Percentiles rank a stretch among this genome's conserved stretches.
These are phyloP conservation scores for Mus caroli DNA, from an alignment of 2,797 vertebrate species.

Conservation along the genomic window DNA sequence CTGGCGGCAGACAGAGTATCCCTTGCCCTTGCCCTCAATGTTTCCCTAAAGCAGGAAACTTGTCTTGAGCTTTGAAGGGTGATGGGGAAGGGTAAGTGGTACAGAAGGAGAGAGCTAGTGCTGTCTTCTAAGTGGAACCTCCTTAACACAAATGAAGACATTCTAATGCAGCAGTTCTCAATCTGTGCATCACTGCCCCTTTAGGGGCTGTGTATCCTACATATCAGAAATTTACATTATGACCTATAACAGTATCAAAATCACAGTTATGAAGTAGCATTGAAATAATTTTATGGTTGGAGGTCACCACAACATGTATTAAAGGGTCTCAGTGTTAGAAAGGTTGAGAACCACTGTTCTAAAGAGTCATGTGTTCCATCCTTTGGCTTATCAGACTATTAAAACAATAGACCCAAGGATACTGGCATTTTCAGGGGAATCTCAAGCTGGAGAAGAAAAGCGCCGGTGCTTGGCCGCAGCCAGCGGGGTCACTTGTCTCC, in stretches of 20 bases:
- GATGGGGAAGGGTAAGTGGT: background rate
- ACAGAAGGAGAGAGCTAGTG: background rate
- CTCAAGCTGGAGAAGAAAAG: background rate
- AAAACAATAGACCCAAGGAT: background rate
- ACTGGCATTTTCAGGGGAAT: background rate
- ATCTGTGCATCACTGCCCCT: fast-evolving
- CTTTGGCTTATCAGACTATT: background rate
- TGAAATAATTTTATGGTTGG: background rate
- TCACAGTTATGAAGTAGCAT: background rate
- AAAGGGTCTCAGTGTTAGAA: background rate
- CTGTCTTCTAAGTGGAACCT: background rate
- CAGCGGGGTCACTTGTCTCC: background rate
- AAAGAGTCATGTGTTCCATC: background rate
- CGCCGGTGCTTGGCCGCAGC: background rate
- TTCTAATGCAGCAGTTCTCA: background rate
- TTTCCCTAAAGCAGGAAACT: background rate
- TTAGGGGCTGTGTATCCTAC: no score
- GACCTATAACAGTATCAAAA: background rate
- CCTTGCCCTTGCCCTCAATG: background rate
- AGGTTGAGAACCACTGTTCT: background rate
- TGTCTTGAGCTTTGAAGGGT: conserved; percentile 34
- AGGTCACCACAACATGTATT: no score
- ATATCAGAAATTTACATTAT: background rate
- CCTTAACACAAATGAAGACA: background rate
- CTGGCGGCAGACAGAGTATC: background rate